Base-by-base conservation (phyloP, 1,140 invertebrate species). In the Eurytemora carolleeae region DNA sequence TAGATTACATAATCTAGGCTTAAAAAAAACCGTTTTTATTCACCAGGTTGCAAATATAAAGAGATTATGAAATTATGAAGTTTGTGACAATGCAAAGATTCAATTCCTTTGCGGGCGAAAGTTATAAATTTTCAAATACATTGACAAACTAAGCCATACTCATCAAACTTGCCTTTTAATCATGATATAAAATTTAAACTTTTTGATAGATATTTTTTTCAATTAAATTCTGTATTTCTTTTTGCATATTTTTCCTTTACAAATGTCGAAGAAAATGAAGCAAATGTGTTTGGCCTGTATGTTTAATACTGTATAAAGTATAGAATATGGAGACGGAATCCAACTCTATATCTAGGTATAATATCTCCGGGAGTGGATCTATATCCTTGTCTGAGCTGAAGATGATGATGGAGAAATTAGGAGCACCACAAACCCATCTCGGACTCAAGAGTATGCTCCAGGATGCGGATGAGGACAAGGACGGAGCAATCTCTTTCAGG, bases 341-440 rank as follows among this genome's bases (percentile, higher is more conserved):
- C 65, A 44, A 61, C 63, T 59, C 67, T 63, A 52, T 63, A 80
- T 79, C 1, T 75, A 95, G 90, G 72, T 95, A 88, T 72, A 90
- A 96, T 70, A 81, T 81, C 58, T 85, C 86, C 24, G 79, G 78
- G 57, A 90, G 94, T 71, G 87, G 87, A 31, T 93, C 78, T 68
- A 77, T 96, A 59, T 87, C 90, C 73, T 72, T 95, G 53, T 78
- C 78, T 53, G 90, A 96, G 71, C 71, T 96, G 53, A 96, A 96
- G 71, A 73, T 82, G 15, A 94, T 95, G 89, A 96, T 95, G 91
- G 91, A 96, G 71, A 85, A 87, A 55, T 73, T 96, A n/a, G 87
- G 85, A 19, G 88, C 85, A 12, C 89, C 90, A 16, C 91, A 95
- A 72, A 96, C 91, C 7, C 91, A 96, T 74, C 74, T 96, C 2